Base-by-base conservation (phyloP, 2,888 invertebrate species). In the Ophonus ardosiacus region DNA sequence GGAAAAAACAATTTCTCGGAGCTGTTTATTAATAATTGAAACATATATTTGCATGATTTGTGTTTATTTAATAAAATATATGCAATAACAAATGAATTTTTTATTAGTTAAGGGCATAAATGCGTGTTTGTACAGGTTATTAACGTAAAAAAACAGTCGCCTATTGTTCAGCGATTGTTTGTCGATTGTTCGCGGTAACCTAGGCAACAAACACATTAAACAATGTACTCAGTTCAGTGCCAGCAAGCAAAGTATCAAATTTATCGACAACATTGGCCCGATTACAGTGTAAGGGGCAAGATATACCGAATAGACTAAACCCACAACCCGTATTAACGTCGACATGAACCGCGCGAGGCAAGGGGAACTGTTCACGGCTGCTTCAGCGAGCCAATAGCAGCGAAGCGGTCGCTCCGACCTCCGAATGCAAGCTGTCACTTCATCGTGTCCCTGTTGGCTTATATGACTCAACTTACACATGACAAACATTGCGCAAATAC, bases 271-370 rank as follows among this genome's bases (percentile, higher is more conserved):
- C 40, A 43, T 43, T 76, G 82, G 68, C 71, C 83, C 59, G 59
- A 61, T 74, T 76, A 61, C 57, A 18, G 43, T 74, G 13, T 7
- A 56, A 43, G 24, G 82, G 18, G 83, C 59, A 83, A 83, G 83
- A 18, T 1, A 43, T 13, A 7, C 24, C n/a, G 84, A 84, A 84
- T 65, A 78, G 18, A 79, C 65, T 63, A 84, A 84, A 84, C 84
- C 84, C 84, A 84, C 84, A 84, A 79, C 84, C 84, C 84, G 84
- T 84, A 84, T 84, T 84, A 84, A 83, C 76, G 78, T 63, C 61
- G 78, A 57, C 38, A 18, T 31, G 31, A 5, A 31, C 7, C 18
- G 21, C 18, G 59, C 17, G 59, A 8, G 76, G 83, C 7, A 21
- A 43, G 43, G 71, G 71, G 71, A 18, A 40, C 18, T 10, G 59